Evolutionary conservation across 1,140 invertebrate species (phyloP).

Genomic region (Cotesia chilonis): DNA sequence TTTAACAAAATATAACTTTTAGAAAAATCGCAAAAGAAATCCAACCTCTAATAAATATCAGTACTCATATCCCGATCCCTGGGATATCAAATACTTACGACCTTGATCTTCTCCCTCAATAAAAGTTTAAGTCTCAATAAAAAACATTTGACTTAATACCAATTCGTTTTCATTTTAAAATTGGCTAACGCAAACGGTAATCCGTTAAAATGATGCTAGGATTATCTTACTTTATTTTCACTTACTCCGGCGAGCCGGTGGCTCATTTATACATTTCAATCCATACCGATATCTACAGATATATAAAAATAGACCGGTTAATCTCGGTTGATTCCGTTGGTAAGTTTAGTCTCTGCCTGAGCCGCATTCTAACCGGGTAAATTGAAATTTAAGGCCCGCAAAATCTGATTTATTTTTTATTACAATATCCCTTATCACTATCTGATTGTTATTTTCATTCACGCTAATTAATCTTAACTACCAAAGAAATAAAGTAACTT

Average conservation of each 20-base stretch:
- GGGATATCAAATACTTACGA: too few species aligned
- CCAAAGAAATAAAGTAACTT: too few species aligned
- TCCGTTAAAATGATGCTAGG: conserved; percentile 30
- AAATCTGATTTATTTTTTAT: conserved; percentile 18
- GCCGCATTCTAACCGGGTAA: not conserved
- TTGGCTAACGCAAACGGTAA: conserved; percentile 12
- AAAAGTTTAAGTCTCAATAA: not conserved
- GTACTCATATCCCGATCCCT: too few species aligned
- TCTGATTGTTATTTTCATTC: too few species aligned
- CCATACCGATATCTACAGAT: not conserved
- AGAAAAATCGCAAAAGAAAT: too few species aligned
- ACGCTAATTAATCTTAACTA: too few species aligned
- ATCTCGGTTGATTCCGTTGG: conserved; percentile 17
- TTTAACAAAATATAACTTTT: too few species aligned
- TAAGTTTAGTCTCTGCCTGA: conserved; percentile 6
- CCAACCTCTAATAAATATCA: too few species aligned
- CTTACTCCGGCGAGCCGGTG: not conserved
- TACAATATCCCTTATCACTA: not conserved
- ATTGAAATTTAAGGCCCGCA: conserved; percentile 22
- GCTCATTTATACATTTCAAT: too few species aligned
- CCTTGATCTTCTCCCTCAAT: not conserved
- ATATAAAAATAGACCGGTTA: not conserved
- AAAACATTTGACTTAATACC: too few species aligned
- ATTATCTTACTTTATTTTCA: conserved; percentile 33
- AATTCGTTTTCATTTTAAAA: conserved; percentile 23